These are phyloP conservation scores for Drosophila anceps DNA, from an alignment of 2,888 invertebrate species.

Conservation along the genomic window DNA sequence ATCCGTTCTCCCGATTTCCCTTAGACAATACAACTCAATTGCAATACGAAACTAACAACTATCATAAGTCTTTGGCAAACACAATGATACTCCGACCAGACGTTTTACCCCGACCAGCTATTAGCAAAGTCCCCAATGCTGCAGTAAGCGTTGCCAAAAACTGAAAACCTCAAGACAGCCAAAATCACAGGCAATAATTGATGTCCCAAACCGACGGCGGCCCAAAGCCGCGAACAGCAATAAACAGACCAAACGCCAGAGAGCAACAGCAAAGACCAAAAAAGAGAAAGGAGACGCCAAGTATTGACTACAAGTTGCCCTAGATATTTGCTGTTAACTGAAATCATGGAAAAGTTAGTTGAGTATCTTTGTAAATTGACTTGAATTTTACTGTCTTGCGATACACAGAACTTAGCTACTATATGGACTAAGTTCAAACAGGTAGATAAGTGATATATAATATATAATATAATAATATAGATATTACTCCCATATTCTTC, in stretches of 20 bases:
- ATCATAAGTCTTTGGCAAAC: slow-evolving; percentile 37
- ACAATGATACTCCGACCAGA: slow-evolving; percentile 24
- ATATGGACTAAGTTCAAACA: background rate
- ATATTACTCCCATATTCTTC: no score
- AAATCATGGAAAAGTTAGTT: background rate
- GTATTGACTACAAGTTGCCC: slow-evolving; percentile 10
- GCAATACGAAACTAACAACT: slow-evolving; percentile 33
- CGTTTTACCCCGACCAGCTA: slow-evolving; percentile 33
- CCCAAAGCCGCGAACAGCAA: slow-evolving; percentile 73
- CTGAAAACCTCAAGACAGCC: slow-evolving; percentile 61
- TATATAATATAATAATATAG: background rate
- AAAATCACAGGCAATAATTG: slow-evolving; percentile 74
- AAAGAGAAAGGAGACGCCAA: accelerated
- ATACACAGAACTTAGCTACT: background rate
- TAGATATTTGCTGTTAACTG: background rate
- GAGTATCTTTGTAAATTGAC: no score
- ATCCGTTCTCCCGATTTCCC: background rate
- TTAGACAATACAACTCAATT: slow-evolving; percentile 14
- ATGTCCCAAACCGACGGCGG: slow-evolving; percentile 56
- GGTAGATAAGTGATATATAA: background rate
- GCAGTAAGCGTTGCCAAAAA: slow-evolving; percentile 42
- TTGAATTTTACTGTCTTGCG: no score
- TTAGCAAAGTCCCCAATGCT: slow-evolving; percentile 41
- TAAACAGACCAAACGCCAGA: slow-evolving; percentile 55
- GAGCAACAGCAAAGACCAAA: slow-evolving; percentile 24